These are phyloP conservation scores for Octonoba sinensis DNA, from an alignment of 2,888 invertebrate genomes.

Conservation along the genomic window DNA sequence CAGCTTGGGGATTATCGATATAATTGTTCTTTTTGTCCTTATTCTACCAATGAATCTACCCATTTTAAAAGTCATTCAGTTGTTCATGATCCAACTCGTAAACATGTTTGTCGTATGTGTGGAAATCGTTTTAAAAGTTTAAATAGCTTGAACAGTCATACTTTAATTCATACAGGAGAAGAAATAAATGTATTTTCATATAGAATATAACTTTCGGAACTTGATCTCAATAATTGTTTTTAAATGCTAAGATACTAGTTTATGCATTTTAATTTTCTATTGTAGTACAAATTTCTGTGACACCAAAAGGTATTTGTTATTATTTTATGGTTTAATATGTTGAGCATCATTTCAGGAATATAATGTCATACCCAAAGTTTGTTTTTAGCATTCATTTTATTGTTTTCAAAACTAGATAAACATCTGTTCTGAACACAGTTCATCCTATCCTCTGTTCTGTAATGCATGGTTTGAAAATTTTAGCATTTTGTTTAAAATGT, in stretches of 20 bases:
- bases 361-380: too few species aligned
- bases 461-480: too few species aligned
- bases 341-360: not conserved
- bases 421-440: too few species aligned
- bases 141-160: constrained; percentile 27
- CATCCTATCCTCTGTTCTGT: too few species aligned
- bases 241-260: not conserved
- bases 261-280: not conserved
- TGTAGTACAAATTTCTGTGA: not conserved
- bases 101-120: constrained; percentile 31
- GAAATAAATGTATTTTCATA: not conserved
- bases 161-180: constrained; percentile 49
- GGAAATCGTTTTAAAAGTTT: constrained; percentile 35
- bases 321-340: not conserved
- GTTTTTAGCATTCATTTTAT: too few species aligned
- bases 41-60: constrained; percentile 39
- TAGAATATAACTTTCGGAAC: too few species aligned
- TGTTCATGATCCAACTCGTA: constrained; percentile 36
- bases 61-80: constrained; percentile 31
- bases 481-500: too few species aligned
- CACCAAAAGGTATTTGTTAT: not conserved
- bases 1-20: constrained; percentile 9
- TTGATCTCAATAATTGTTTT: too few species aligned
- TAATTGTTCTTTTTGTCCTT: constrained; percentile 47
- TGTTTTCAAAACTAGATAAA: too few species aligned